phyloP scores from a whole-genome alignment of 2,888 invertebrate species.

The Phalangium opilio region DNA sequence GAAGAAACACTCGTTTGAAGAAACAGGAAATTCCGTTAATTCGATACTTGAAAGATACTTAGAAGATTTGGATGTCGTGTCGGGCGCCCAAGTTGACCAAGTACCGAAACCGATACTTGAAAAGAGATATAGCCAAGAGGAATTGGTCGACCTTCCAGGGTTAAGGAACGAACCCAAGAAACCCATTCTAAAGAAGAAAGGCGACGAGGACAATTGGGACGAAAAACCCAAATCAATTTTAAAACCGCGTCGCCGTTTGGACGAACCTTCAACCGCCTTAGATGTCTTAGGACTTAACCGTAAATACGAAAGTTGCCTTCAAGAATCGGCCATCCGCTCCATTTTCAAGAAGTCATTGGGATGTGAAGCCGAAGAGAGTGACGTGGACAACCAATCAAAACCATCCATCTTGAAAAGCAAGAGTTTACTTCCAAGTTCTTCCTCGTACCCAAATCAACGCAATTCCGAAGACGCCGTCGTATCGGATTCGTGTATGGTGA shows the following conservation, averaged over 20 bases:
- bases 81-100: conserved; percentile 23
- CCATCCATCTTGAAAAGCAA: too few relatives aligned
- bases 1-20: conserved; percentile 12
- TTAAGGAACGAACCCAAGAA: conserved; percentile 25
- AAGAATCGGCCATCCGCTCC: too few relatives aligned
- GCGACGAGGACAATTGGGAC: conserved; percentile 50
- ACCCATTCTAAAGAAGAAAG: conserved; percentile 76
- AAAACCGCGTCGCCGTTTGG: conserved; percentile 5
- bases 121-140: conserved; percentile 60
- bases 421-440: too few relatives aligned
- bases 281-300: too few relatives aligned
- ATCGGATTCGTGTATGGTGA: too few relatives aligned
- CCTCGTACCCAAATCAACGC: too few relatives aligned
- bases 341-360: too few relatives aligned
- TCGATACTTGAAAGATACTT: conserved; percentile 54
- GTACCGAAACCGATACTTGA: conserved; percentile 58
- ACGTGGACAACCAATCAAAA: too few relatives aligned
- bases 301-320: too few relatives aligned
- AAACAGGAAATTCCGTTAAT: conserved; percentile 42
- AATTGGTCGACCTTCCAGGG: conserved; percentile 29
- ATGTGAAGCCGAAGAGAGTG: too few relatives aligned
- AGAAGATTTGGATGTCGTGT: conserved; percentile 35
- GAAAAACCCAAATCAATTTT: conserved; percentile 32
- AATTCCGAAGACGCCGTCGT: too few relatives aligned
- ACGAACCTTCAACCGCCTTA: too few relatives aligned